Evolutionary conservation across 2,113 vertebrate species (phyloP).

Genomic region (Camelus bactrianus): DNA sequence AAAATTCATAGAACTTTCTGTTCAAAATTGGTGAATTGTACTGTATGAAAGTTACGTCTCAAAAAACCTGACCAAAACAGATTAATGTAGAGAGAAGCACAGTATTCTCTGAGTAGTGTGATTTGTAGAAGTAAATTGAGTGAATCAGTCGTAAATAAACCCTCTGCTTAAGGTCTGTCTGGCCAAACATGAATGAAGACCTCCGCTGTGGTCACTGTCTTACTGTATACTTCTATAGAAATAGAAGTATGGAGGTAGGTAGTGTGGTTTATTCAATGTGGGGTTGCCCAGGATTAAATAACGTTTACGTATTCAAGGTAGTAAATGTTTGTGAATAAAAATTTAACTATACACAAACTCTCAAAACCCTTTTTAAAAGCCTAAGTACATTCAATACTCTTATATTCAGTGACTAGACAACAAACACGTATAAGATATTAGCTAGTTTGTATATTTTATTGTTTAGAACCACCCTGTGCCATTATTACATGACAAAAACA

Average conservation of each 20-base stretch:
- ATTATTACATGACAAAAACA: background rate
- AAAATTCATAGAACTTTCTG: background rate
- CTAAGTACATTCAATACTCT: background rate
- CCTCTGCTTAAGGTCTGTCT: background rate
- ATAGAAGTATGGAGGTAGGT: background rate
- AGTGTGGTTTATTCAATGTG: background rate
- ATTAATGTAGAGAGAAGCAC: background rate
- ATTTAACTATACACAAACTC: background rate
- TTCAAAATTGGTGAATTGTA: constrained; percentile 5
- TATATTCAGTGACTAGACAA: constrained; percentile 20
- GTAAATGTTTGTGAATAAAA: constrained; percentile 15
- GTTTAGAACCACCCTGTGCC: background rate
- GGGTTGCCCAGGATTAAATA: background rate
- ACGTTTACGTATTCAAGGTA: background rate
- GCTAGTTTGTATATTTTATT: background rate
- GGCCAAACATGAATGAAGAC: background rate
- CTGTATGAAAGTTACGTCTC: background rate
- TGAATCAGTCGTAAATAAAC: background rate
- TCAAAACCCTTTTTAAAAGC: background rate
- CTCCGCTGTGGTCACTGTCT: background rate
- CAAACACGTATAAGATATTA: background rate
- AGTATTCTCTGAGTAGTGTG: background rate
- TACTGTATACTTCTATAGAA: background rate
- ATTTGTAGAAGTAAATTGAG: background rate
- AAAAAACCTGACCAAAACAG: background rate